These are phyloP conservation scores for Xiphophorus hellerii DNA, from an alignment of 2,113 vertebrate genomes.

Conservation along the genomic window DNA sequence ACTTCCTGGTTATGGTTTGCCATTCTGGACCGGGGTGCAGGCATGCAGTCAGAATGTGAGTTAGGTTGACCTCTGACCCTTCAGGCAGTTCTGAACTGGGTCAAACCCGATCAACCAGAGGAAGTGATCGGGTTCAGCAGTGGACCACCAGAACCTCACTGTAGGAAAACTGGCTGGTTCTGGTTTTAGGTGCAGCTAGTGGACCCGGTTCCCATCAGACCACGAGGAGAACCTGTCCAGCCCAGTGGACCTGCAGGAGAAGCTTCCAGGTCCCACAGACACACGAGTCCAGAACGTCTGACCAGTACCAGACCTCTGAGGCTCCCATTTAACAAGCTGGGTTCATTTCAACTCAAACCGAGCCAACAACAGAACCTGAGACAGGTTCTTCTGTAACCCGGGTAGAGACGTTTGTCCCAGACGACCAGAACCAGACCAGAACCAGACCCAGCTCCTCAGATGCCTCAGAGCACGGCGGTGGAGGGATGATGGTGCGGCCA, in stretches of 20 bases:
- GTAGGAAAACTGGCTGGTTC: not conserved
- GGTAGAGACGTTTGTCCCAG: not conserved
- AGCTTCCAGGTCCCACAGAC: not conserved
- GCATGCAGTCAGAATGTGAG: not conserved
- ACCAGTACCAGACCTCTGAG: not conserved
- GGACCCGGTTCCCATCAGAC: no score
- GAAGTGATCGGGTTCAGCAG: not conserved
- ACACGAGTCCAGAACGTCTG: not conserved
- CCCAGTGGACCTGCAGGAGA: not conserved
- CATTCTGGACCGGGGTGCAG: not conserved
- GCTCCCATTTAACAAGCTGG: not conserved
- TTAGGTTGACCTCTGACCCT: not conserved
- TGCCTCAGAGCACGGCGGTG: not conserved
- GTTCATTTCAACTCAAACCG: not conserved
- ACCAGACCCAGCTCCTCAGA: not conserved
- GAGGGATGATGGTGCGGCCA: no score
- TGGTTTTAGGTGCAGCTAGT: not conserved
- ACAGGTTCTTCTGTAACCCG: not conserved
- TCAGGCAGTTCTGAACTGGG: not conserved
- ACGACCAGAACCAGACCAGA: not conserved
- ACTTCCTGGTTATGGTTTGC: no score
- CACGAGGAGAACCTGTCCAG: not conserved
- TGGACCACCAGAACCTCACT: not conserved
- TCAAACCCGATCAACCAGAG: no score
- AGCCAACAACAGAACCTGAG: not conserved